Percentiles rank a stretch among this genome's conserved stretches.
phyloP scores from a whole-genome alignment of 2,797 vertebrate genomes.

The Pseudochirops corinnae region DNA sequence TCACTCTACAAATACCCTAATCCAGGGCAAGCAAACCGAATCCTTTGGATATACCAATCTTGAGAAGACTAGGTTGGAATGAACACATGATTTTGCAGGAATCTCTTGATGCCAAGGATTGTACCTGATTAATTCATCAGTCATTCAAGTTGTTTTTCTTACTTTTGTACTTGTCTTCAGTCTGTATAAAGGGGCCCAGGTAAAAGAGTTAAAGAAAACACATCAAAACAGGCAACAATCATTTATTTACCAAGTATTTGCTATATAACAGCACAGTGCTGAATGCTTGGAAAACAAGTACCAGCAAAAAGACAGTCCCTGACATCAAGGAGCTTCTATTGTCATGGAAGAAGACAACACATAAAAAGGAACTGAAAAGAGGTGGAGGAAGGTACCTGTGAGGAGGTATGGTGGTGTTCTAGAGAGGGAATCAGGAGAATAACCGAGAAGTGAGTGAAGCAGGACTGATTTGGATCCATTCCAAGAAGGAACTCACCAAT shows the following conservation, averaged over 20 bases:
- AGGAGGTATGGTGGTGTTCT: neutral
- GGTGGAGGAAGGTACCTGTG: neutral
- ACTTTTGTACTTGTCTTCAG: neutral
- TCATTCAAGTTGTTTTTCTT: neutral
- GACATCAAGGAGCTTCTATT: neutral
- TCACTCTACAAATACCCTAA: neutral
- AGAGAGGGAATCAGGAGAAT: neutral
- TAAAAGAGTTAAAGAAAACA: neutral
- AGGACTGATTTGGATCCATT: neutral
- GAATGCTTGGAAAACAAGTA: neutral
- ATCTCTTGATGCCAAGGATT: neutral
- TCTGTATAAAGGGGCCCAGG: neutral
- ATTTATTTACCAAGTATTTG: neutral
- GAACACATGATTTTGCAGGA: neutral
- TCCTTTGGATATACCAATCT: neutral
- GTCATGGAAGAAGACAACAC: neutral
- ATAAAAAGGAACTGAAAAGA: neutral
- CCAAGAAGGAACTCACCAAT: neutral
- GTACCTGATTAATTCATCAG: neutral
- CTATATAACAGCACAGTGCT: neutral
- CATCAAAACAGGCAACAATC: neutral
- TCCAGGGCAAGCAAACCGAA: neutral
- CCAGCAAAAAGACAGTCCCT: neutral
- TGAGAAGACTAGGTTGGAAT: neutral
- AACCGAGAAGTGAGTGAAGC: neutral